Conservation (phyloP, 2,888 invertebrate genomes). For the Drosophila paracracens region DNA sequence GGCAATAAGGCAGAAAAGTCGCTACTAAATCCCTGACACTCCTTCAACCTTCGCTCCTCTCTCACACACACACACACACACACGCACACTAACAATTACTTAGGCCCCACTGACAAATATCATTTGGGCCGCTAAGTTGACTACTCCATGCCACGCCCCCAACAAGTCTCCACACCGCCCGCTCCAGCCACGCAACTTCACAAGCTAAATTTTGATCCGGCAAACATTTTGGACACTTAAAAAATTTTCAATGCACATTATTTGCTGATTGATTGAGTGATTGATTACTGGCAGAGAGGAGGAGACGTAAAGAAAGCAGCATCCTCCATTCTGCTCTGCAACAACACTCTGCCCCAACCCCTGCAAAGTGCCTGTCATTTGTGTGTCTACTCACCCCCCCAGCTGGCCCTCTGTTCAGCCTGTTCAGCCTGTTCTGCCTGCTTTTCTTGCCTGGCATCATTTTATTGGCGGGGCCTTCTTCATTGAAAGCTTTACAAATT, state of each 20-base stretch:
- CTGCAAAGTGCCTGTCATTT: constrained; percentile 61
- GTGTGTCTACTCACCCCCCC: constrained; percentile 10
- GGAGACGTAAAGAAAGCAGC: neutral
- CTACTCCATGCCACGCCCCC: constrained; percentile 21
- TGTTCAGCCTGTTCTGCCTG: neutral
- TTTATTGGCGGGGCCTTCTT: constrained; percentile 63
- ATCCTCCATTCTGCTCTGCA: neutral
- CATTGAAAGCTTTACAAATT: constrained; percentile 77
- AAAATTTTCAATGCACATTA: constrained; percentile 80
- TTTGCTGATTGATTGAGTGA: constrained; percentile 80
- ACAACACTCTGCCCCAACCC: neutral
- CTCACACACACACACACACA: constrained; percentile 3
- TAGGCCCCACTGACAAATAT: constrained; percentile 47
- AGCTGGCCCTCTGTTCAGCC: neutral
- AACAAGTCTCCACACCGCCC: neutral
- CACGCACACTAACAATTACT: constrained; percentile 43
- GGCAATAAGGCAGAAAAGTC: constrained; percentile 55
- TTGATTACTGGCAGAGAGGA: constrained; percentile 62
- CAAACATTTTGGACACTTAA: constrained; percentile 76
- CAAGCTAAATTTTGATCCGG: constrained; percentile 45
- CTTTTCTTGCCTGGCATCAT: constrained; percentile 23
- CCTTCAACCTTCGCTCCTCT: neutral
- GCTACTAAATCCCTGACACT: constrained; percentile 46
- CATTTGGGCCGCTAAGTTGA: constrained; percentile 39
- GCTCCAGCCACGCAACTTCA: too few species aligned